Percentiles rank a stretch among this genome's conserved stretches.
phyloP scores from a whole-genome alignment of 2,888 invertebrate genomes.

The Acanthosepion esculentum region DNA sequence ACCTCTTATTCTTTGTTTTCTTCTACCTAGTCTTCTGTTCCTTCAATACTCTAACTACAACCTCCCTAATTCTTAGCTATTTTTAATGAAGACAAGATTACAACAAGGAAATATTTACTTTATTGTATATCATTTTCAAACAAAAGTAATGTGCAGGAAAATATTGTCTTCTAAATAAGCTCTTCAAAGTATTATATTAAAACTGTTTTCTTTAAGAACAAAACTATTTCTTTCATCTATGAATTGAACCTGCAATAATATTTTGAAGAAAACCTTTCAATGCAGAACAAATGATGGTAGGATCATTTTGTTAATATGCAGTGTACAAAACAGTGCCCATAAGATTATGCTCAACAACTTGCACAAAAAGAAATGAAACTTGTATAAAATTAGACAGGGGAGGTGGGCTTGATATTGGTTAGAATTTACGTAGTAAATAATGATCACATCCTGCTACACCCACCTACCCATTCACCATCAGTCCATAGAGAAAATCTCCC shows the following conservation, averaged over 20 bases:
- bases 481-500: not conserved
- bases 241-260: not conserved
- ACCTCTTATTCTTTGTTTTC: no score
- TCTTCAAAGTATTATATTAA: not conserved
- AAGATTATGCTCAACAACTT: not conserved
- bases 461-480: not conserved
- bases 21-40: no score
- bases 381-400: not conserved
- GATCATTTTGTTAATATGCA: not conserved
- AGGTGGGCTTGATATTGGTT: not conserved
- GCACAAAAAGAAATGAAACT: not conserved
- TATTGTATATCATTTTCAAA: no score
- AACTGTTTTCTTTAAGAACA: not conserved
- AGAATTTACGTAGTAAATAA: not conserved
- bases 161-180: no score
- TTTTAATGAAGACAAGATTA: no score
- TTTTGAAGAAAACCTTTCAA: not conserved
- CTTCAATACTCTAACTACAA: no score
- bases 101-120: no score
- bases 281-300: not conserved
- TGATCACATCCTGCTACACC: not conserved
- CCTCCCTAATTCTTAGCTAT: no score
- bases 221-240: not conserved
- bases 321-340: not conserved
- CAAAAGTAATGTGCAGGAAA: no score